Evolutionary conservation across 1,140 invertebrate species (phyloP).

Genomic region (Myzus persicae): DNA sequence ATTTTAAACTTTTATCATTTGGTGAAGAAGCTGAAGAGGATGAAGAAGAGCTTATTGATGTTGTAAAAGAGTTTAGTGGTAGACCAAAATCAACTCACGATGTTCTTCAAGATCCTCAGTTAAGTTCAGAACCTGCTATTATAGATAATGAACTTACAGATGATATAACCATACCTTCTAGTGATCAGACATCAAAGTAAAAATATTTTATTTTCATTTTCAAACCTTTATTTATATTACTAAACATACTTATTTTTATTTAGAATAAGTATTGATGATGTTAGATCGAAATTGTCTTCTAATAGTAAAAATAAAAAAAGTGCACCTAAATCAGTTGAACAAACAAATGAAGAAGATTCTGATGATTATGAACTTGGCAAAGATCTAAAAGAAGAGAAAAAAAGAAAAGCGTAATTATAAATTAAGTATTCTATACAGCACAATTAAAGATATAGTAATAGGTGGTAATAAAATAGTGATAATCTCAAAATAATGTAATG

Average conservation of each 20-base stretch:
- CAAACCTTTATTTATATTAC: neutral
- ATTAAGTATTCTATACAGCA: neutral
- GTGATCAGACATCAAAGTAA: constrained; percentile 33
- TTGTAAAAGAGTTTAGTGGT: constrained; percentile 73
- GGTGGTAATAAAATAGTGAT: too few species aligned
- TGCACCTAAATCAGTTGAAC: constrained; percentile 64
- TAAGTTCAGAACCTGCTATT: constrained; percentile 76
- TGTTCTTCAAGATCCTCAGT: constrained; percentile 86
- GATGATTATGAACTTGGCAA: constrained; percentile 76
- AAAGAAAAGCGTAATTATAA: constrained; percentile 71
- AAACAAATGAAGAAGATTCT: constrained; percentile 63
- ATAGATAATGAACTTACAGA: constrained; percentile 62
- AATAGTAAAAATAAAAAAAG: constrained; percentile 62
- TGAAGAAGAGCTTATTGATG: constrained; percentile 81
- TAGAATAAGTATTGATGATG: constrained; percentile 66
- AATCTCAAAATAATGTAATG: too few species aligned
- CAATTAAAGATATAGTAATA: too few species aligned
- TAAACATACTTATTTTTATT: constrained; percentile 44
- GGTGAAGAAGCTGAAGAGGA: constrained; percentile 98
- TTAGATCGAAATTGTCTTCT: constrained; percentile 66
- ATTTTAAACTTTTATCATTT: constrained; percentile 96
- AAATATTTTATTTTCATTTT: neutral
- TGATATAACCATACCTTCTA: constrained; percentile 25
- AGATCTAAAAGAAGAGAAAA: constrained; percentile 71
- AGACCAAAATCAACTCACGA: constrained; percentile 95